A percentile compares a stretch with the other conserved stretches of the same genome.
Evolutionary conservation across 2,888 invertebrate species (phyloP).

Genomic region (Epinotia brunnichana): DNA sequence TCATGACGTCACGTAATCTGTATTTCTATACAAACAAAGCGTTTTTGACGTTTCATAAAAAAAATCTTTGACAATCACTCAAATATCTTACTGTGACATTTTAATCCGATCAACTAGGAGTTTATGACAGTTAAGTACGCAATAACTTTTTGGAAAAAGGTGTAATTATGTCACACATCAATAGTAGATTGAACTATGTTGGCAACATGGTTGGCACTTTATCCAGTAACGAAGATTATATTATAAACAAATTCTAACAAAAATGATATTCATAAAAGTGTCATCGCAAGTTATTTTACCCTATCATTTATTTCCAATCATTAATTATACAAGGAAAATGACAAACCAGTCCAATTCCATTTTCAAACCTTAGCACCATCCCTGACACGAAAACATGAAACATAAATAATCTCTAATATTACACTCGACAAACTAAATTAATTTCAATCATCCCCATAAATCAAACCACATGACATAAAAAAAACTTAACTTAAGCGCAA

Average conservation of each 20-base stretch:
- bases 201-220: conserved; percentile 2
- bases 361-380: conserved; percentile 36
- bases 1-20: too few relatives aligned
- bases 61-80: background rate
- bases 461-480: background rate
- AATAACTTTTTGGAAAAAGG: background rate
- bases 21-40: too few relatives aligned
- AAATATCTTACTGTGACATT: background rate
- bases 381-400: conserved; percentile 25
- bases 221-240: conserved; percentile 9
- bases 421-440: conserved; percentile 22
- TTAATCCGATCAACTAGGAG: conserved; percentile 10
- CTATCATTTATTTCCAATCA: conserved; percentile 14
- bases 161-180: conserved; percentile 3
- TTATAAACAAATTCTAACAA: conserved; percentile 24
- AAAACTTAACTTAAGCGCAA: background rate
- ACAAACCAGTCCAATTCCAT: conserved; percentile 23
- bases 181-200: conserved; percentile 18
- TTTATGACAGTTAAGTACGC: background rate
- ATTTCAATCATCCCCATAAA: background rate
- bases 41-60: too few relatives aligned
- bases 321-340: conserved; percentile 14
- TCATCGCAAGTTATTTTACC: conserved; percentile 16
- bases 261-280: conserved; percentile 28
- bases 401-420: conserved; percentile 11